phyloP scores from a whole-genome alignment of 2,888 invertebrate genomes.

The Diaphora mendica region DNA sequence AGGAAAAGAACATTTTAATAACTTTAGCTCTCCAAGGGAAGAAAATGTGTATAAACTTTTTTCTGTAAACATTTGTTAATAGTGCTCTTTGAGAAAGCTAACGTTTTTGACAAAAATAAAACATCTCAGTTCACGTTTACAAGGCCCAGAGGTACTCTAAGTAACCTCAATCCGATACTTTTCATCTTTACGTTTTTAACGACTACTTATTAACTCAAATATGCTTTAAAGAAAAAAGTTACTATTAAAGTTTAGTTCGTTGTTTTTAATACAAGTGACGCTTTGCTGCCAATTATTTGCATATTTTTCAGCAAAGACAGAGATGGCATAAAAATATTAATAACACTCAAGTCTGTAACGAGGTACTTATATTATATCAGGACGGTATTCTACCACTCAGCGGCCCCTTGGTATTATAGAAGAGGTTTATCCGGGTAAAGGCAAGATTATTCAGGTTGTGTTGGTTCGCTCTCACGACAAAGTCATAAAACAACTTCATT shows the following conservation, averaged over 20 bases:
- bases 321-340: background rate
- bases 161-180: background rate
- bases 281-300: background rate
- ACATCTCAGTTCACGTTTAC: no score
- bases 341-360: background rate
- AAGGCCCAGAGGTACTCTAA: background rate
- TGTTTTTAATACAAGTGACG: background rate
- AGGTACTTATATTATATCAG: background rate
- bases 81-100: no score
- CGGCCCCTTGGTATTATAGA: background rate
- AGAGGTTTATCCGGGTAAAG: background rate
- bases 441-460: background rate
- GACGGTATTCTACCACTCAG: constrained; percentile 16
- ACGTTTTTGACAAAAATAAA: no score
- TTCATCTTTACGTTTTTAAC: background rate
- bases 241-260: background rate
- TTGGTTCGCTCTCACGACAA: background rate
- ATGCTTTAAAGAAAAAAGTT: background rate
- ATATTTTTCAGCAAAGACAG: background rate
- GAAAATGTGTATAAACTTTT: no score
- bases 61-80: no score
- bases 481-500: background rate
- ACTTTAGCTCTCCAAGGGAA: no score
- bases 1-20: no score
- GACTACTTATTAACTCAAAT: background rate